Percentiles rank a stretch among this genome's conserved stretches.
Evolutionary conservation across 2,113 vertebrate genomes (phyloP).

Genomic region (Brachionichthys hirsutus): DNA sequence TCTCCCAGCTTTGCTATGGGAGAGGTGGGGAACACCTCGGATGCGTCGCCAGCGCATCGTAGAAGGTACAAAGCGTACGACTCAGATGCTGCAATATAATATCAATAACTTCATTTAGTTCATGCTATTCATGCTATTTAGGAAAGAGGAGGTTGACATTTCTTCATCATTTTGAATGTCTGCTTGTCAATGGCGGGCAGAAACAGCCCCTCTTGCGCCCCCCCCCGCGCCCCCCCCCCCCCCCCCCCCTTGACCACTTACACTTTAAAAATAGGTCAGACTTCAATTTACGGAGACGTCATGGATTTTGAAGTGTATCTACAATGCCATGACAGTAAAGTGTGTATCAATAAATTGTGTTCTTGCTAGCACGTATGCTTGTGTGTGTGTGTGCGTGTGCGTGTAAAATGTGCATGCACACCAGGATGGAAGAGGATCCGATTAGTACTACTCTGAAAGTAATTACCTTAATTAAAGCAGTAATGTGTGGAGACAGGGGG

Average conservation of each 20-base stretch:
- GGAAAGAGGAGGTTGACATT: no score
- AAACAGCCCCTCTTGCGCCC: no score
- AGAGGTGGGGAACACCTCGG: no score
- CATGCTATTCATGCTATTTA: no score
- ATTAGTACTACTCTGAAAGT: conserved; percentile 83
- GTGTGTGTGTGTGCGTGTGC: conserved; percentile 7
- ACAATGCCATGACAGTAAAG: conserved; percentile 38
- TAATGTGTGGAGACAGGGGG: conserved; percentile 74
- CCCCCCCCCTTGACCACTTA: background rate
- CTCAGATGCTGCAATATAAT: no score
- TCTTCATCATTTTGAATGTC: no score
- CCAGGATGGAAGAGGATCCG: conserved; percentile 72
- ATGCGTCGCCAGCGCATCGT: no score
- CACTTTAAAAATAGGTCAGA: conserved; percentile 47
- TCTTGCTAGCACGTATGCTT: background rate
- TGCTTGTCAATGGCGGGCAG: no score
- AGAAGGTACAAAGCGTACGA: no score
- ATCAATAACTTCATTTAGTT: no score
- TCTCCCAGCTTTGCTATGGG: no score
- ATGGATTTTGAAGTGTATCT: conserved; percentile 45
- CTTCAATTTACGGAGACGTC: conserved; percentile 51
- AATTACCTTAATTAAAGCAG: conserved; percentile 85
- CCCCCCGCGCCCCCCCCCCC: no score
- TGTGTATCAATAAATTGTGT: conserved; percentile 36
- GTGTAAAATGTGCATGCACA: conserved; percentile 9